Conservation (phyloP, 2,797 vertebrate species). For the Schizothorax lantsangensis region DNA sequence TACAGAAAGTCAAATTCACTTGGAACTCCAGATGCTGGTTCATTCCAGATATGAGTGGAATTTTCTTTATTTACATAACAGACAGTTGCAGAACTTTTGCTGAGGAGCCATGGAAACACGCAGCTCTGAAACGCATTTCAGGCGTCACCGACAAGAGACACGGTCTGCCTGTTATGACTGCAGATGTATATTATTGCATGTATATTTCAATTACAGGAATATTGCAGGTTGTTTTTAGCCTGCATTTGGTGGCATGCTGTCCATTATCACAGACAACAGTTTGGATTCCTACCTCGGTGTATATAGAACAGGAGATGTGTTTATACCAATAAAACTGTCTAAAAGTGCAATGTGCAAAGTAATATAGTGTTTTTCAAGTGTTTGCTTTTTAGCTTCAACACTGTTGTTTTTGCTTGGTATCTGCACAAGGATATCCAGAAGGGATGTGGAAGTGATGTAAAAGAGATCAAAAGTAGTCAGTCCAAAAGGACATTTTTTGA, state of each 20-base stretch:
- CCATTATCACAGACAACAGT: neutral
- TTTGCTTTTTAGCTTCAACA: neutral
- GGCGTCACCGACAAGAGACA: neutral
- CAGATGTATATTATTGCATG: neutral
- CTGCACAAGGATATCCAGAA: neutral
- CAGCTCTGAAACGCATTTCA: neutral
- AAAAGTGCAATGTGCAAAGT: neutral
- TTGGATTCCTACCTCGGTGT: neutral
- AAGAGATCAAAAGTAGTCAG: neutral
- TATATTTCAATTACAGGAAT: neutral
- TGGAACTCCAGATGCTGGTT: neutral
- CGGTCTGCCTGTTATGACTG: neutral
- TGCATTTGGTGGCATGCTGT: conserved; percentile 2
- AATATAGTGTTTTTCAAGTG: conserved; percentile 5
- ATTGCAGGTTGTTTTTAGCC: neutral
- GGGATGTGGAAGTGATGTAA: neutral
- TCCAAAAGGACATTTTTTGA: neutral
- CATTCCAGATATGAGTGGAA: conserved; percentile 41
- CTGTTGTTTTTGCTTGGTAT: neutral
- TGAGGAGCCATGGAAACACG: conserved; percentile 13
- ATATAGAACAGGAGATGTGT: conserved; percentile 3
- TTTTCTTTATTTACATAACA: conserved; percentile 46
- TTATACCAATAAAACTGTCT: neutral
- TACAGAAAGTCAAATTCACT: conserved; percentile 3
- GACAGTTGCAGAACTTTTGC: neutral